Evolutionary conservation across 1,140 invertebrate species (phyloP).

Genomic region (Ips typographus): DNA sequence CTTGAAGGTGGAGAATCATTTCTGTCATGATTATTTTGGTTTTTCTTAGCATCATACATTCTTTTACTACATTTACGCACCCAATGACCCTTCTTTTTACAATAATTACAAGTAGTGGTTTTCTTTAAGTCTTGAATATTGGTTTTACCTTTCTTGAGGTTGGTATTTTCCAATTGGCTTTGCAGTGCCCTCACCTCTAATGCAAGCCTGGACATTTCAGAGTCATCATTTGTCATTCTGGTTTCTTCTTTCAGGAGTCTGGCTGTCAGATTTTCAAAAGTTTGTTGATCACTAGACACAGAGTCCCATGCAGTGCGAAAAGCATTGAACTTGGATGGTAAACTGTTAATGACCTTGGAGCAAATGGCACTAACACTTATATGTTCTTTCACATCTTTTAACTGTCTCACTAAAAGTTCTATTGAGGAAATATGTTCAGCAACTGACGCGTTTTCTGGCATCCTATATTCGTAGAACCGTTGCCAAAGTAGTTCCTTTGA

Average conservation of each 20-base stretch:
- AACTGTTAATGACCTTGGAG: constrained; percentile 45
- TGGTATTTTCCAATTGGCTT: constrained; percentile 16
- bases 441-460: constrained; percentile 13
- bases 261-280: constrained; percentile 36
- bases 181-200: constrained; percentile 19
- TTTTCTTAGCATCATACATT: constrained; percentile 2
- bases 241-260: constrained; percentile 41
- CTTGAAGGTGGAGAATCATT: too few relatives aligned
- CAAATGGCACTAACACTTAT: constrained; percentile 23
- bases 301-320: constrained; percentile 41
- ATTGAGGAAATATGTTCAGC: constrained; percentile 17
- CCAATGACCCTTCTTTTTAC: constrained; percentile 25
- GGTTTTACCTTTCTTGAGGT: not conserved
- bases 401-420: constrained; percentile 35
- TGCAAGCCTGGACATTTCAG: constrained; percentile 1
- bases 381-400: constrained; percentile 40
- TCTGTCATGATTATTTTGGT: too few relatives aligned
- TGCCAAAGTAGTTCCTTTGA: constrained; percentile 22
- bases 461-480: constrained; percentile 22
- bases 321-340: constrained; percentile 50
- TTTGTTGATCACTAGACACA: constrained; percentile 35
- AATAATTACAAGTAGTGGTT: constrained; percentile 23
- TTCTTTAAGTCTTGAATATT: constrained; percentile 18
- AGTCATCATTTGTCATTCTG: constrained; percentile 23
- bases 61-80: constrained; percentile 19